phyloP scores from a whole-genome alignment of 2,113 vertebrate genomes.

The Sander lucioperca region DNA sequence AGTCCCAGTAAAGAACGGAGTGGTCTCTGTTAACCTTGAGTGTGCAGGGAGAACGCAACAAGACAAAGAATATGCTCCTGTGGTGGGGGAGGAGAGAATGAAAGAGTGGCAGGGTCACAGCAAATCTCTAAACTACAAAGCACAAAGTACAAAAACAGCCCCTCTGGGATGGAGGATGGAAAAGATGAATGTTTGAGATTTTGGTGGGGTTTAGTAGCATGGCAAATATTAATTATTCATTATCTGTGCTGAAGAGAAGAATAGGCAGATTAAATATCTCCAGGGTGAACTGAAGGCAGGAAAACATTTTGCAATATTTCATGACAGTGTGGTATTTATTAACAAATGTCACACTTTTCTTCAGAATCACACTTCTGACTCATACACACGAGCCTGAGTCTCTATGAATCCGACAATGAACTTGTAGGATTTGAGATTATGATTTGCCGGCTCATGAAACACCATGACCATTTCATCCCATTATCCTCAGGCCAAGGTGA shows the following conservation, averaged over 20 bases:
- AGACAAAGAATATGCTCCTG: conserved; percentile 45
- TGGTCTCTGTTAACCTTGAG: conserved; percentile 66
- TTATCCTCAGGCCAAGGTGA: conserved; percentile 72
- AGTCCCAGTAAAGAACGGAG: conserved; percentile 38
- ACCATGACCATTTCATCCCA: conserved; percentile 74
- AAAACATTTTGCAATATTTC: conserved; percentile 29
- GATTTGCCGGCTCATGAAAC: too few species aligned
- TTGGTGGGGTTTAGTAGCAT: conserved; percentile 48
- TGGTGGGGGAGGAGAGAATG: conserved; percentile 29
- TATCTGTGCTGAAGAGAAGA: conserved; percentile 51
- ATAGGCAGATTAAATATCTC: conserved; percentile 68
- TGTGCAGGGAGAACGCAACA: conserved; percentile 50
- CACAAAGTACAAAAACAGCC: conserved; percentile 41
- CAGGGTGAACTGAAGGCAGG: conserved; percentile 36
- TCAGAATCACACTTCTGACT: conserved; percentile 7
- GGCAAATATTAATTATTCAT: conserved; percentile 70
- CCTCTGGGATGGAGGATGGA: conserved; percentile 51
- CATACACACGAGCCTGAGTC: not conserved
- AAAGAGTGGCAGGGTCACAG: conserved; percentile 60
- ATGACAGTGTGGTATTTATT: conserved; percentile 17
- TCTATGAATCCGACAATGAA: conserved; percentile 27
- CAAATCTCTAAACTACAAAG: conserved; percentile 61
- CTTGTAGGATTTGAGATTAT: conserved; percentile 53
- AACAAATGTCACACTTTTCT: not conserved
- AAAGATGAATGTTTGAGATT: conserved; percentile 61